A percentile compares a stretch with the other conserved stretches of the same genome.
These are phyloP conservation scores for Latheticus oryzae DNA, from an alignment of 2,888 invertebrate genomes.

Conservation along the genomic window DNA sequence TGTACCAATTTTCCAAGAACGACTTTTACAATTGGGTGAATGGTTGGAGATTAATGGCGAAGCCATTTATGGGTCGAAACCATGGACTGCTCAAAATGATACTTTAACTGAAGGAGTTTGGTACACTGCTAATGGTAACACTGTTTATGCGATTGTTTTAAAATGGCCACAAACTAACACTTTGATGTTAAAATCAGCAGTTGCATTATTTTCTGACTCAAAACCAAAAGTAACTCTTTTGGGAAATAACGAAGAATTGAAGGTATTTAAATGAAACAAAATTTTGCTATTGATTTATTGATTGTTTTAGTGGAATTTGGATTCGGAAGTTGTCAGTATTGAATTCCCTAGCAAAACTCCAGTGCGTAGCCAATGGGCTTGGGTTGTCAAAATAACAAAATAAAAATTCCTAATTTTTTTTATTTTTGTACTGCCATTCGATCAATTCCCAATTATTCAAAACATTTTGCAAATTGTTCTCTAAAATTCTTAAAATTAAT, in stretches of 20 bases:
- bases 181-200: constrained; percentile 19
- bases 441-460: no score
- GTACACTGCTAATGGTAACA: constrained; percentile 46
- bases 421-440: no score
- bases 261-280: background rate
- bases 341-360: constrained; percentile 27
- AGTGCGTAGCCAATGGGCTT: constrained; percentile 27
- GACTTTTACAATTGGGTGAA: constrained; percentile 78
- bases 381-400: constrained; percentile 32
- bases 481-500: no score
- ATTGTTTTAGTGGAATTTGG: constrained; percentile 32
- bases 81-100: constrained; percentile 87
- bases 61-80: constrained; percentile 81
- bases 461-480: no score
- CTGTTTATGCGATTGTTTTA: constrained; percentile 76
- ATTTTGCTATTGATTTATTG: constrained; percentile 1
- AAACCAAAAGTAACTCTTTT: background rate
- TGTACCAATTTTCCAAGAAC: constrained; percentile 84
- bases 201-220: constrained; percentile 2
- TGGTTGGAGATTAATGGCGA: constrained; percentile 86
- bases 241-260: constrained; percentile 1
- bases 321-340: constrained; percentile 7
- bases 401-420: no score
- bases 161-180: constrained; percentile 71
- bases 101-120: constrained; percentile 67